phyloP scores from a whole-genome alignment of 2,797 vertebrate genomes.

The Phrynocephalus guinanensis region DNA sequence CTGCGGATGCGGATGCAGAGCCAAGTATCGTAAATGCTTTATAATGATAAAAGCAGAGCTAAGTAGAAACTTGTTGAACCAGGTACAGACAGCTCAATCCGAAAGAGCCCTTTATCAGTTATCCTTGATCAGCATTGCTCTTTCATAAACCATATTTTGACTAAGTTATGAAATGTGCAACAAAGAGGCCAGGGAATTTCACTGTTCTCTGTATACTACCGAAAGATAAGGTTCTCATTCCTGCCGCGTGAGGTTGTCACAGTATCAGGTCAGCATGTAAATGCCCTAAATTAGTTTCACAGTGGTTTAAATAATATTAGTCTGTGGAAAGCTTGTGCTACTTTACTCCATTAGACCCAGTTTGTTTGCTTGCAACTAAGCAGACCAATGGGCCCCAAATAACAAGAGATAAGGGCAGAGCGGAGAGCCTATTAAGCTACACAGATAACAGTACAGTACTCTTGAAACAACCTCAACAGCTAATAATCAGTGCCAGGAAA shows the following conservation, averaged over 20 bases:
- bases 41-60: background rate
- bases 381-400: constrained; percentile 26
- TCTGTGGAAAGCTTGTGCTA: constrained; percentile 18
- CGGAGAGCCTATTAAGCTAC: background rate
- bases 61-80: background rate
- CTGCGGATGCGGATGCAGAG: too few species aligned
- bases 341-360: constrained; percentile 2
- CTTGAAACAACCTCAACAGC: constrained; percentile 32
- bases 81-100: background rate
- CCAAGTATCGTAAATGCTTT: too few species aligned
- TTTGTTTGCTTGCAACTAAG: background rate
- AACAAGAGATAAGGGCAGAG: constrained; percentile 40
- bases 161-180: background rate
- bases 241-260: constrained; percentile 24
- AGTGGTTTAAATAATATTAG: background rate
- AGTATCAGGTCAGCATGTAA: constrained; percentile 44
- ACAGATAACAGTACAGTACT: background rate
- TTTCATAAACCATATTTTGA: background rate
- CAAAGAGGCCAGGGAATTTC: constrained; percentile 30
- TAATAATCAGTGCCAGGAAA: constrained; percentile 43
- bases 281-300: background rate
- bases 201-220: constrained; percentile 38
- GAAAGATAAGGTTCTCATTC: background rate
- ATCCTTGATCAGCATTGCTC: background rate
- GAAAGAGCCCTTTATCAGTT: background rate